Base-by-base conservation (phyloP, 2,113 vertebrate genomes). In the Asarcornis scutulata region DNA sequence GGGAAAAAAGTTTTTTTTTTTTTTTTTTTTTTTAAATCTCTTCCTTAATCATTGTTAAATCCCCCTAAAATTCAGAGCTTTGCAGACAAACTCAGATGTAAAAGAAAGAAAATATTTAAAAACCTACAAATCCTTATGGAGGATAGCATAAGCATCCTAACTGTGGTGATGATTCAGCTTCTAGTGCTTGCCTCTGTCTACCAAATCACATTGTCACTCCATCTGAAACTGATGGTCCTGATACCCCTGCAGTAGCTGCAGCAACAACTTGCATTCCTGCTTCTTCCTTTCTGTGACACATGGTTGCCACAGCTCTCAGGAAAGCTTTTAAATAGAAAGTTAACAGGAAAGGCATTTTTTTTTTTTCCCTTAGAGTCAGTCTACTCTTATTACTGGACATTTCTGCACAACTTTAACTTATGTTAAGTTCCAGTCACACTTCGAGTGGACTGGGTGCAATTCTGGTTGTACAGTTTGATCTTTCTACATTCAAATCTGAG, bases 401-500 rank as follows among this genome's bases (percentile, higher is more conserved):
- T 91, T 48, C 44, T 91, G 22, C 17, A 72, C 40, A 69, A 44
- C 62, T 95, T 83, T 58, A 74, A 94, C 86, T 94, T 83, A 86
- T 88, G 68, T 40, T 91, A 80, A 93, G 86, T 97, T 94, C 68
- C 91, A 89, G 68, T 92, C 76, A 86, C 77, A 77, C 69, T 95
- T 75, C 12, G 75, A 94, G 85, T 95, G 85, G 76, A 85, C 89
- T 95, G 74, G 42, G 58, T 66, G 38, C 60, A 81, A 38, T 16
- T 56, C 66, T 95, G 80, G 89, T 92, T 63, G 22, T 59, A 60
- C 22, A 38, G 56, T 84, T 96, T 92, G 94, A 96, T 97, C 83
- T 91, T 69, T 92, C 90, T 96, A 36, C 85, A 93, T 96, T 96
- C 88, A 97, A 91, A 97, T 82, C 63, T 77, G 72, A 97, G 82